Percentiles rank a stretch among this genome's conserved stretches.
These are phyloP conservation scores for Euphydryas editha DNA, from an alignment of 2,888 invertebrate genomes.

Conservation along the genomic window DNA sequence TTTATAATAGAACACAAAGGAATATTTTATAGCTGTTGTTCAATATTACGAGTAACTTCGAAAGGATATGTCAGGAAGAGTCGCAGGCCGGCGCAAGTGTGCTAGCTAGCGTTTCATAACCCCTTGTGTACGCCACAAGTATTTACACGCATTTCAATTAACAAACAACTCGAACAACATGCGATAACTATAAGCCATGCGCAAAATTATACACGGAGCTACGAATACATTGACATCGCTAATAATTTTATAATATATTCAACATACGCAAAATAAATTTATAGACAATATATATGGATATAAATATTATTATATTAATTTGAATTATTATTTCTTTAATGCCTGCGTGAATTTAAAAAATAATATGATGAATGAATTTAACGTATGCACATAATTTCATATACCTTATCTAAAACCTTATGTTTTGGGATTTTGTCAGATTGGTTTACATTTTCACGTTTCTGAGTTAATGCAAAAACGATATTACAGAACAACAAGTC, in stretches of 20 bases:
- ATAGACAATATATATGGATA: neutral
- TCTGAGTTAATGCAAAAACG: too few relatives aligned
- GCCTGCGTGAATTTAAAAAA: too few relatives aligned
- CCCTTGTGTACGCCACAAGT: conserved; percentile 59
- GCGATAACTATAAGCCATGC: conserved; percentile 59
- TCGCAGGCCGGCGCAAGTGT: conserved; percentile 43
- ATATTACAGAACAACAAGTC: too few relatives aligned
- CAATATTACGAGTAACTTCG: too few relatives aligned
- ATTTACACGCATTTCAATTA: conserved; percentile 80
- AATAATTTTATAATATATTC: neutral
- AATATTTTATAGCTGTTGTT: too few relatives aligned
- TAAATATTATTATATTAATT: neutral
- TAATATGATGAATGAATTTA: too few relatives aligned
- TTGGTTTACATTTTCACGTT: too few relatives aligned
- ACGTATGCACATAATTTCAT: too few relatives aligned
- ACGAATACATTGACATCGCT: conserved; percentile 43
- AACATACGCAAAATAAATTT: neutral
- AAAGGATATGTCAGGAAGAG: conserved; percentile 12
- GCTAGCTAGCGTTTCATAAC: conserved; percentile 70
- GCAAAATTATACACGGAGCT: conserved; percentile 52
- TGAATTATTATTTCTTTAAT: too few relatives aligned
- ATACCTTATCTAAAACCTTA: too few relatives aligned
- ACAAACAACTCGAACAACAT: conserved; percentile 68
- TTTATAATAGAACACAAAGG: too few relatives aligned
- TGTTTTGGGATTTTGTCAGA: too few relatives aligned